Conservation (phyloP, 2,113 vertebrate genomes). For the Callipepla californica region DNA sequence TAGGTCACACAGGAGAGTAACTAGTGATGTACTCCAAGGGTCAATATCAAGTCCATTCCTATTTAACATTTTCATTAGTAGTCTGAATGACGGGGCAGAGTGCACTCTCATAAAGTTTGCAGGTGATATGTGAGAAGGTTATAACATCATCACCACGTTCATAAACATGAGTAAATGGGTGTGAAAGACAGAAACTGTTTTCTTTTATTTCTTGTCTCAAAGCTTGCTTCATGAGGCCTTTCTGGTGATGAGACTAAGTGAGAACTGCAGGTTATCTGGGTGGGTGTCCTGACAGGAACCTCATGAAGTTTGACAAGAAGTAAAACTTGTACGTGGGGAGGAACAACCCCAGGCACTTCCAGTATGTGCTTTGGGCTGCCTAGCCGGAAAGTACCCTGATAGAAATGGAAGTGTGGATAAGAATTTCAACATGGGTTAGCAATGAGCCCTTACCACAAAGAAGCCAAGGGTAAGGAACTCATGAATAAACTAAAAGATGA, state of each 20-base stretch:
- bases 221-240: no score
- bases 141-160: neutral
- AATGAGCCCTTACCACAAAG: neutral
- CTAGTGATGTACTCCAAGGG: neutral
- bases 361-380: neutral
- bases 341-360: neutral
- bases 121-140: neutral
- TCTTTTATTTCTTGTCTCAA: no score
- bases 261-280: no score
- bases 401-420: neutral
- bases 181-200: no score
- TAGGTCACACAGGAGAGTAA: neutral
- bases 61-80: neutral
- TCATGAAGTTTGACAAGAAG: neutral
- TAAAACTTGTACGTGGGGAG: neutral
- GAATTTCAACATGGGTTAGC: neutral
- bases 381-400: neutral
- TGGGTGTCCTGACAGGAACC: neutral
- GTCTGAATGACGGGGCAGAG: neutral
- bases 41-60: neutral
- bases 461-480: neutral
- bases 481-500: no score
- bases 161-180: neutral
- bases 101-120: neutral
- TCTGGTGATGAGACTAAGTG: no score